Conservation (phyloP, 2,113 vertebrate species). For the Oncorhynchus mykiss region DNA sequence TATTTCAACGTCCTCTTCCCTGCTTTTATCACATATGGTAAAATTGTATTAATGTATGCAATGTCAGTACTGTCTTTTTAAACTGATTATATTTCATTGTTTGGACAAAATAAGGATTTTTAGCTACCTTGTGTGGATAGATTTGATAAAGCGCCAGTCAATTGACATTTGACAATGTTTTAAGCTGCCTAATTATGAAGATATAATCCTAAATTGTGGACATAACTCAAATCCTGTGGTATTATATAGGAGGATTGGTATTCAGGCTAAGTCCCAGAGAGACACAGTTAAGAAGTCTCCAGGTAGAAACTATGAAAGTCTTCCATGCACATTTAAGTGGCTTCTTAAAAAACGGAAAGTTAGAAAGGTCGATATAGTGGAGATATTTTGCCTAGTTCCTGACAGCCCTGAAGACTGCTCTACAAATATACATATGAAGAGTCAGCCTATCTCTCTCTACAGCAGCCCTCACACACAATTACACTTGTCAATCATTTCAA, state of each 20-base stretch:
- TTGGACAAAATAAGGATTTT: not conserved
- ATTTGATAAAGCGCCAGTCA: not conserved
- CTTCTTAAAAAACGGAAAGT: constrained; percentile 42
- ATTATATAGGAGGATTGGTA: constrained; percentile 5
- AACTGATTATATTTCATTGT: not conserved
- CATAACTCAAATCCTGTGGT: constrained; percentile 26
- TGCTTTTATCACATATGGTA: too few species aligned
- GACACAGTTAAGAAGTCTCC: not conserved
- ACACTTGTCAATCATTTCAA: constrained; percentile 79
- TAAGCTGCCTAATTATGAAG: constrained; percentile 31
- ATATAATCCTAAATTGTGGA: constrained; percentile 35
- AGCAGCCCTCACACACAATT: constrained; percentile 68
- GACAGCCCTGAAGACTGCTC: constrained; percentile 48
- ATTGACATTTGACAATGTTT: not conserved
- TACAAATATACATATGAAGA: constrained; percentile 61
- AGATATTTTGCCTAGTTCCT: constrained; percentile 49
- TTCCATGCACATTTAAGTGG: constrained; percentile 28
- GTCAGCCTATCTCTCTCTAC: constrained; percentile 33
- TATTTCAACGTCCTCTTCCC: too few species aligned
- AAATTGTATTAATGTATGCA: too few species aligned
- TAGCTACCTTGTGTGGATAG: not conserved
- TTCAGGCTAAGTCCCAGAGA: constrained; percentile 3
- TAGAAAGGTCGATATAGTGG: constrained; percentile 48
- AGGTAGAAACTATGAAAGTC: constrained; percentile 15
- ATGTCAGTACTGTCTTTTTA: not conserved